A percentile compares a stretch with the other conserved stretches of the same genome.
Evolutionary conservation across 2,113 vertebrate species (phyloP).

Genomic region (Hemiprocne comata): DNA sequence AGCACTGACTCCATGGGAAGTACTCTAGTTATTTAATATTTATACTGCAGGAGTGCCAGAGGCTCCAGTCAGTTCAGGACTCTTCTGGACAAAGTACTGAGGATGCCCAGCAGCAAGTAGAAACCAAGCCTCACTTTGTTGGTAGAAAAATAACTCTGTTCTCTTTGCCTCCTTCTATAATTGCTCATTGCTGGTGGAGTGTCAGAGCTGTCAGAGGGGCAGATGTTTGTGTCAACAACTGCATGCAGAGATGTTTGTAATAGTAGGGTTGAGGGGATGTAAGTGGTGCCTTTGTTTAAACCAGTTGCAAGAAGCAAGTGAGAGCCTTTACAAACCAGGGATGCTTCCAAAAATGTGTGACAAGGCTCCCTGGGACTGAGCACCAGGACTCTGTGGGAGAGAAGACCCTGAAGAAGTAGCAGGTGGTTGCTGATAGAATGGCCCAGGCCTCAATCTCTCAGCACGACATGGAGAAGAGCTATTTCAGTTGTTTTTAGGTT

Average conservation of each 20-base stretch:
- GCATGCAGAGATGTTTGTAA: background rate
- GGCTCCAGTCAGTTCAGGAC: background rate
- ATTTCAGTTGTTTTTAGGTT: background rate
- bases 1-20: background rate
- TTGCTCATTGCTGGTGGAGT: background rate
- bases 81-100: background rate
- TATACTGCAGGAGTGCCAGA: background rate
- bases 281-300: background rate
- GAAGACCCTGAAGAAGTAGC: background rate
- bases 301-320: background rate
- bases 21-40: background rate
- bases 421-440: background rate
- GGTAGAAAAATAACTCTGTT: background rate
- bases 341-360: accelerated
- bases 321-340: background rate
- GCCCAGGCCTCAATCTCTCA: background rate
- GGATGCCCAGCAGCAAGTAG: background rate
- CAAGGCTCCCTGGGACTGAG: background rate
- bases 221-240: background rate
- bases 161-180: background rate
- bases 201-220: background rate
- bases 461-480: background rate
- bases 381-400: background rate
- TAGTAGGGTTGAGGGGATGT: background rate
- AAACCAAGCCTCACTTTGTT: background rate